These are phyloP conservation scores for Pelochelys cantorii DNA, from an alignment of 2,797 vertebrate species.

Conservation along the genomic window DNA sequence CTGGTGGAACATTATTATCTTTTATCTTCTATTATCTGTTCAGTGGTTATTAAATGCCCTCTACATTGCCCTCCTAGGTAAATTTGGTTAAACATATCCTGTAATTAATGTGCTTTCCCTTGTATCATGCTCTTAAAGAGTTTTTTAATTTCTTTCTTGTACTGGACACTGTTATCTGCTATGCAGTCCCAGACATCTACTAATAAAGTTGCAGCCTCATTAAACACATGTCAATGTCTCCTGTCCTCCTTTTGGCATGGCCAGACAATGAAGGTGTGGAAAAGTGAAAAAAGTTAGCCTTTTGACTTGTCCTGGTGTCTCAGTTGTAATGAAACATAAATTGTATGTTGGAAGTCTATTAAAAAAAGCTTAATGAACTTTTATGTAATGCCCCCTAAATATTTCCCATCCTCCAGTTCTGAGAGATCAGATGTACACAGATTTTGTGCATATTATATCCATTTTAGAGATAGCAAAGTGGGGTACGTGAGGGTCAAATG, in stretches of 20 bases:
- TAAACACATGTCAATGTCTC: too few species aligned
- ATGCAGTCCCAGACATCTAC: too few species aligned
- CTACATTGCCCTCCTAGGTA: background rate
- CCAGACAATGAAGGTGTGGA: background rate
- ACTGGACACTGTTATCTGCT: too few species aligned
- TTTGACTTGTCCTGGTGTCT: background rate
- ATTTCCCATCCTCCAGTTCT: rapidly evolving
- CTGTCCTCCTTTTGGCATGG: too few species aligned
- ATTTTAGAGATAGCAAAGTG: background rate
- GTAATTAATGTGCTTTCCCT: background rate
- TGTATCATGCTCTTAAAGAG: background rate
- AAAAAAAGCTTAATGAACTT: background rate
- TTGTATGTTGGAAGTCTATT: background rate
- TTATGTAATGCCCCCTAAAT: background rate
- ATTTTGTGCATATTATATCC: background rate
- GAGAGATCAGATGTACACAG: background rate
- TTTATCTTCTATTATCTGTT: background rate
- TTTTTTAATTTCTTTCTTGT: background rate
- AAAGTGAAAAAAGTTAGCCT: background rate
- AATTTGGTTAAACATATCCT: background rate
- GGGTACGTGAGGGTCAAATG: background rate
- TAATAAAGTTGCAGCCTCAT: too few species aligned
- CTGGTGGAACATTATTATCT: background rate
- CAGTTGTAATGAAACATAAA: background rate
- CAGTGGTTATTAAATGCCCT: background rate